Base-by-base conservation (phyloP, 2,888 invertebrate genomes). In the Dryomyza anilis region DNA sequence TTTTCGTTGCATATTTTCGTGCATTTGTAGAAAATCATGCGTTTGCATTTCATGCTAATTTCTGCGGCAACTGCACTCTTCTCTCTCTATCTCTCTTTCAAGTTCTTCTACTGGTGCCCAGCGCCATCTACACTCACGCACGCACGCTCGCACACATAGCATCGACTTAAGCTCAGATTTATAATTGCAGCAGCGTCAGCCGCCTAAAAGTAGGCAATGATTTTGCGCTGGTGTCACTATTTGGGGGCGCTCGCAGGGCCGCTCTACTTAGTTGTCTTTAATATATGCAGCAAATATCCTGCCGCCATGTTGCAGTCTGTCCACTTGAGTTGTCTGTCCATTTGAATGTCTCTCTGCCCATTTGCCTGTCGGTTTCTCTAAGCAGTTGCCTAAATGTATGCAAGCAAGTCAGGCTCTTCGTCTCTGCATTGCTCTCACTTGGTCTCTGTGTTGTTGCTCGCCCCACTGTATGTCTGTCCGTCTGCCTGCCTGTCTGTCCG, bases 1-100 rank as follows among this genome's bases (percentile, higher is more conserved):
- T 67, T 56, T 57, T 64, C 56, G 45, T 56, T 62, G 53, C 62
- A 56, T 53, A 61, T 62, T 53, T 56, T 45, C 46, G 29, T 59
- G 56, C 55, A 52, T 67, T 52, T 58, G 58, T 58, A 36, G 57
- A 65, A 66, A 67, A 61, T 69, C 65, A 66, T 68, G 64, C 65
- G 61, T 66, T 66, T 57, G 65, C 66, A 67, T 69, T 68, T 68
- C 63, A 63, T 67, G 67, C 66, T 69, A 67, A 67, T 67, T 70
- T 67, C 61, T 53, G 36, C 43, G 43, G 45, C 58, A 33, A 36
- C 21, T 27, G 43, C 45, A 8, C n/a, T n/a, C n/a, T n/a, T 30
- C 60, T 46, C 14, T 45, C 21, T 29, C 48, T 23, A 16, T 48
- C 60, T 50, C 50, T 21, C 36, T 33, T 21, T 6, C 43, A 52